These are phyloP conservation scores for Tachystola acroxantha DNA, from an alignment of 2,888 invertebrate species.

Conservation along the genomic window DNA sequence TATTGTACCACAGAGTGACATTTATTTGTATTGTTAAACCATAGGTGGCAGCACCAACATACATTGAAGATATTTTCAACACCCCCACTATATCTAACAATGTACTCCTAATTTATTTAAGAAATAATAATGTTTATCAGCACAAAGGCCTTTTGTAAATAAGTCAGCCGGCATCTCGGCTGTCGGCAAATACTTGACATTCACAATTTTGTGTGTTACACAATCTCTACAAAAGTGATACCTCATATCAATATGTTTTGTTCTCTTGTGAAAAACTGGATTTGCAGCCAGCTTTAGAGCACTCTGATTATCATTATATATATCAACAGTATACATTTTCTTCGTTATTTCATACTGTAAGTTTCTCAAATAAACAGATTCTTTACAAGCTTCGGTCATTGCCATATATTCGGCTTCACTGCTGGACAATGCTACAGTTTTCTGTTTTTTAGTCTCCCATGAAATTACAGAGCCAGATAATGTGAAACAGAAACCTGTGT, in stretches of 20 bases:
- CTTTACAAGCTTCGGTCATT: conserved; percentile 8
- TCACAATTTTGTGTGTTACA: no score
- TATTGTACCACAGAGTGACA: no score
- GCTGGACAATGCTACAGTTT: conserved; percentile 11
- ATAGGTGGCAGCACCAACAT: no score
- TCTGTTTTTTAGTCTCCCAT: conserved; percentile 7
- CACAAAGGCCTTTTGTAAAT: no score
- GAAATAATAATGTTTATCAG: no score
- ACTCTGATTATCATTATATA: conserved; percentile 13
- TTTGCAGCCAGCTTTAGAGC: conserved; percentile 12
- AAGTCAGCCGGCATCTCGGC: no score
- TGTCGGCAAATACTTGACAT: no score
- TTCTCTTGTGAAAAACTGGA: conserved; percentile 1
- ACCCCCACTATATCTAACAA: no score
- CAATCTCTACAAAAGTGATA: conserved; percentile 12
- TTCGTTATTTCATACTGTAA: conserved; percentile 7
- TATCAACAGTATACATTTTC: conserved; percentile 1
- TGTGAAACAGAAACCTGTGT: conserved; percentile 4
- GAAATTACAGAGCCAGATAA: conserved; percentile 6
- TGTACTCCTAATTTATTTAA: no score
- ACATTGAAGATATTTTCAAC: no score
- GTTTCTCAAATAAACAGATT: conserved; percentile 13
- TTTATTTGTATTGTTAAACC: no score
- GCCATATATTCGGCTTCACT: conserved; percentile 11
- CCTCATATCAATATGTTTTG: conserved; percentile 9